Evolutionary conservation across 2,797 vertebrate species (phyloP).

Genomic region (Uromys caudimaculatus): DNA sequence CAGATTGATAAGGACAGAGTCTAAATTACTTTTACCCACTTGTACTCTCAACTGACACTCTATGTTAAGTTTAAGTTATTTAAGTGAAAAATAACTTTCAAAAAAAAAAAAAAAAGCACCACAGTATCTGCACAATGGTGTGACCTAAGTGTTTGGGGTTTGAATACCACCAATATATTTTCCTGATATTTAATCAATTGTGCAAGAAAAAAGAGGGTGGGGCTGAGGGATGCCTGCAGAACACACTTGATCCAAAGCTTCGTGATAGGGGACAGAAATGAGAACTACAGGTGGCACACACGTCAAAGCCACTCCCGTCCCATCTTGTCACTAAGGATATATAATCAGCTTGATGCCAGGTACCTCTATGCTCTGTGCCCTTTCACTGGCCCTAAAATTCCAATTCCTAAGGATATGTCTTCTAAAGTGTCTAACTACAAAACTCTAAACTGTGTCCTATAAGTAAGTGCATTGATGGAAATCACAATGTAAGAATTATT

Average conservation of each 20-base stretch:
- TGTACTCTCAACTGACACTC: not conserved
- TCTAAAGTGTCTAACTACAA: conserved; percentile 33
- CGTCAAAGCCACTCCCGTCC: not conserved
- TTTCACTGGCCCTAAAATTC: not conserved
- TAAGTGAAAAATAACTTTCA: conserved; percentile 23
- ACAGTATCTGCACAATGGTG: not conserved
- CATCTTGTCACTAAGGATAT: not conserved
- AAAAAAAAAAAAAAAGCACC: not conserved
- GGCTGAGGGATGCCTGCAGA: not conserved
- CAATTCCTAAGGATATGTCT: not conserved
- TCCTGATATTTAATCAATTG: not conserved
- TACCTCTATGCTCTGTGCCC: too few species aligned
- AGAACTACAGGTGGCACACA: not conserved
- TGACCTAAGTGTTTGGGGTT: not conserved
- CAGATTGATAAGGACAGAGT: not conserved
- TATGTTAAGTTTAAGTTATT: conserved; percentile 38
- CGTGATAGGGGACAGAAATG: not conserved
- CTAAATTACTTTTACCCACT: conserved; percentile 21
- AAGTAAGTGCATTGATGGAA: not conserved
- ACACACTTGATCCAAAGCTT: not conserved
- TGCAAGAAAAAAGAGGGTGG: not conserved
- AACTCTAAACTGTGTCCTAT: not conserved
- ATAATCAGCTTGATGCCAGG: not conserved
- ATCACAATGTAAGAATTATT: not conserved
- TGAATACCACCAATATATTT: not conserved